Conservation (phyloP, 2,888 invertebrate genomes). For the Ophion obscuratus region DNA sequence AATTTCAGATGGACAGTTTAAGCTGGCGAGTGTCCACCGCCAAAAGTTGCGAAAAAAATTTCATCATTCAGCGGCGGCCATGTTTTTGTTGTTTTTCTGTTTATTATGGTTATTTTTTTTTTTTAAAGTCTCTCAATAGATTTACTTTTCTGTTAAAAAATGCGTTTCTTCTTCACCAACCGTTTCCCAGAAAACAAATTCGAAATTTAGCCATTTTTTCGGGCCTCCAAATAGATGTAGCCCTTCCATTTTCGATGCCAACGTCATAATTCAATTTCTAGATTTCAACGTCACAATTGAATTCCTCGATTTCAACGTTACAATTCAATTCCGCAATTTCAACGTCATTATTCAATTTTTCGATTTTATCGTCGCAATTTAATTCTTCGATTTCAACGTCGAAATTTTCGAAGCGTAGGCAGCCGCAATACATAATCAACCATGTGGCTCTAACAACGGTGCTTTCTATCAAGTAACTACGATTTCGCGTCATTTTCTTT, state of each 20-base stretch:
- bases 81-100: too few species aligned
- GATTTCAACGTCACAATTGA: neutral
- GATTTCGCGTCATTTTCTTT: constrained; percentile 2
- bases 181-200: too few species aligned
- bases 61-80: too few species aligned
- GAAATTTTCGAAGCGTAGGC: constrained; percentile 36
- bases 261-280: neutral
- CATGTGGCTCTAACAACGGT: constrained; percentile 67
- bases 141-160: too few species aligned
- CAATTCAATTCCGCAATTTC: neutral
- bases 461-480: constrained; percentile 63
- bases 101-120: too few species aligned
- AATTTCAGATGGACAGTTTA: too few species aligned
- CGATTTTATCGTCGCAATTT: neutral
- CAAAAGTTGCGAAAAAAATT: too few species aligned
- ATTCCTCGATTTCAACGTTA: neutral
- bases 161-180: too few species aligned
- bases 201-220: too few species aligned
- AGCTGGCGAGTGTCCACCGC: too few species aligned
- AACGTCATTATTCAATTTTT: neutral
- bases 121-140: too few species aligned
- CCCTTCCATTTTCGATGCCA: neutral
- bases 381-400: neutral
- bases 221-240: too few species aligned
- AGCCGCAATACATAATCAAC: constrained; percentile 50